Base-by-base conservation (phyloP, 2,113 vertebrate genomes). In the Eulacestoma nigropectus region DNA sequence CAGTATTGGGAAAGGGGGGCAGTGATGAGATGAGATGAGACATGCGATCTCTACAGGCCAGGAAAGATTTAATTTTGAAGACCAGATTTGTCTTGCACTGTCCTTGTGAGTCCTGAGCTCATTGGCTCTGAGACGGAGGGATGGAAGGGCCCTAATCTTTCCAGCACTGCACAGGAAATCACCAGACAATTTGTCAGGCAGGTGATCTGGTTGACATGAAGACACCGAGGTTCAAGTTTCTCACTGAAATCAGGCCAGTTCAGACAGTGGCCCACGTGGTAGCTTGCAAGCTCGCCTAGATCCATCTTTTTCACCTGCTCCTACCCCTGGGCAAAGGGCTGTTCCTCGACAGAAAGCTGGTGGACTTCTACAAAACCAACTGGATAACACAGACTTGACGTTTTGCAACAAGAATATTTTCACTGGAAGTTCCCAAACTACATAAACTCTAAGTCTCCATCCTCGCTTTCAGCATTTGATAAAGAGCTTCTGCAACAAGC, bases 371-470 rank as follows among this genome's bases (percentile, higher is more conserved):
- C 26, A 73, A 90, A 91, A 73, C 30, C 41, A 72, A n/a, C 26
- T 16, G n/a, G 2, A 19, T 30, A 82, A 87, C 44, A 57, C 32
- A 90, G 79, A 46, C 21, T 16, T 41, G 53, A 56, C 27, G 42
- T 69, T 92, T 42, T 65, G 22, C 33, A 80, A 53, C 41, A 17
- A 49, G 15, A 68, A 3, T 56, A 65, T 73, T 93, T 85, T 60
- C 65, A 64, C 44, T 63, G 77, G 30, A 93, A 85, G 37, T 25
- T 74, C 63, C 83, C 72, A 92, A 84, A 77, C 30, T 68, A 81
- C 72, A 62, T 16, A 57, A 69, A 85, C 35, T 25, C 33, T 47
- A 57, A 60, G 30, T 63, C 21, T 76, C 49, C 46, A 85, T 49
- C 59, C 63, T 73, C 4, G 0, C 22, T 82, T 91, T 65, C 50